Conservation (phyloP, 2,113 vertebrate species). For the Datnioides undecimradiatus region DNA sequence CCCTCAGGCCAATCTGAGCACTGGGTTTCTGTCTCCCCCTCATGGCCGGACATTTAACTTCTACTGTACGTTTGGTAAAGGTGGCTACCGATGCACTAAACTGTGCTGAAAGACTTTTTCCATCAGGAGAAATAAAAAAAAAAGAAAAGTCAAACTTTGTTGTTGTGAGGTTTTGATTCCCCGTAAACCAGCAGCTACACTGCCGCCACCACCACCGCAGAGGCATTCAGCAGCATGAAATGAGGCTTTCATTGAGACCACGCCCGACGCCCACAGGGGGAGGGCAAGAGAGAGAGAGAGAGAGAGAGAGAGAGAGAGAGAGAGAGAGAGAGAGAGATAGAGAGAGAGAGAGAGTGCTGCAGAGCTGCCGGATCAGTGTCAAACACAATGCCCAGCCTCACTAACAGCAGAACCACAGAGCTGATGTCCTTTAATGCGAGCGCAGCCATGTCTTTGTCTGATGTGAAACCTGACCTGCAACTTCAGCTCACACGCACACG, state of each 20-base stretch:
- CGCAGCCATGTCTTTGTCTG: too few species aligned
- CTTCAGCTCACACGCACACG: too few species aligned
- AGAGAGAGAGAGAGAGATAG: background rate
- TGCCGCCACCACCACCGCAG: slow-evolving; percentile 8
- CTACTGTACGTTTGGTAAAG: background rate
- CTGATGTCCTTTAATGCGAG: too few species aligned
- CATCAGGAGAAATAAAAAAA: background rate
- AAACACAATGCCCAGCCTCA: too few species aligned
- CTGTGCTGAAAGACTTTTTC: background rate
- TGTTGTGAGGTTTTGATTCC: background rate
- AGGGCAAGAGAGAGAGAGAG: background rate
- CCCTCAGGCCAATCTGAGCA: background rate
- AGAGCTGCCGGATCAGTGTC: too few species aligned
- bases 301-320: background rate
- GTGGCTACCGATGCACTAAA: background rate
- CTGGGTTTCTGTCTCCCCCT: background rate
- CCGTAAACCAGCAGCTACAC: slow-evolving; percentile 9
- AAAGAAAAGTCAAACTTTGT: background rate
- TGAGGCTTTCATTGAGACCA: slow-evolving; percentile 61
- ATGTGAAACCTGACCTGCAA: too few species aligned
- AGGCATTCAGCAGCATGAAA: slow-evolving; percentile 55
- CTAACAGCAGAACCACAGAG: too few species aligned
- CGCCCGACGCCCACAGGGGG: slow-evolving; percentile 27
- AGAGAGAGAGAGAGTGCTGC: too few species aligned
- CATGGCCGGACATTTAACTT: background rate